Base-by-base conservation (phyloP, 2,797 vertebrate genomes). In the Dicrostonyx torquatus region DNA sequence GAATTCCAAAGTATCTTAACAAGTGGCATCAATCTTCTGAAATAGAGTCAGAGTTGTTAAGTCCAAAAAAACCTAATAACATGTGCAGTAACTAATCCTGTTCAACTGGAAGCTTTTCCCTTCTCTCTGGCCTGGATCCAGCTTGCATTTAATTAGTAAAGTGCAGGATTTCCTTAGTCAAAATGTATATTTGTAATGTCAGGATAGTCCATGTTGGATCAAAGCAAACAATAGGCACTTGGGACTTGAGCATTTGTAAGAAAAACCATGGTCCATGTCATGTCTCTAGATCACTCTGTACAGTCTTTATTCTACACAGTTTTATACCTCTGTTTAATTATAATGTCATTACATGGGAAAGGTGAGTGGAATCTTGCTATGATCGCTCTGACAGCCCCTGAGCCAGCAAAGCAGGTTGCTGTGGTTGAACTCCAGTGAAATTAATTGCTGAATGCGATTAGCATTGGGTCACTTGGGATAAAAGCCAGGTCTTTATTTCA, bases 301-400 rank as follows among this genome's bases (percentile, higher is more conserved):
- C 85, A 70, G 31, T 48, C 26, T 72, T 96, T 91, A 94, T 93
- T 79, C 45, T 90, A n/a, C 8, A 5, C 55, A 92, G 60, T 89
- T 18, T 58, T 89, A 68, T 24, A 62, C 64, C 48, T 13, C 58
- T 83, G 58, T 97, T 96, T 98, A 97, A 97, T 98, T 97, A 97
- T 91, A 90, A 83, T 86, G 79, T 43, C 45, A 80, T 76, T 90
- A 40, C 83, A 29, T 55, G 80, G 58, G 68, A 62, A 37, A 93
- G 29, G 75, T 95, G 26, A 96, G 75, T 90, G 89, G 73, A 87
- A 91, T 93, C 93, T 96, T 96, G 64, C 76, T 58, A 17, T 53
- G 83, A 94, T 95, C 78, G 24, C 94, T 95, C 91, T 96, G 94
- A 96, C 91, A 79, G 53, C 40, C 93, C 92, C 91, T 95, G 93